Conservation (phyloP, 2,888 invertebrate genomes). For the Meliscaeva auricollis region DNA sequence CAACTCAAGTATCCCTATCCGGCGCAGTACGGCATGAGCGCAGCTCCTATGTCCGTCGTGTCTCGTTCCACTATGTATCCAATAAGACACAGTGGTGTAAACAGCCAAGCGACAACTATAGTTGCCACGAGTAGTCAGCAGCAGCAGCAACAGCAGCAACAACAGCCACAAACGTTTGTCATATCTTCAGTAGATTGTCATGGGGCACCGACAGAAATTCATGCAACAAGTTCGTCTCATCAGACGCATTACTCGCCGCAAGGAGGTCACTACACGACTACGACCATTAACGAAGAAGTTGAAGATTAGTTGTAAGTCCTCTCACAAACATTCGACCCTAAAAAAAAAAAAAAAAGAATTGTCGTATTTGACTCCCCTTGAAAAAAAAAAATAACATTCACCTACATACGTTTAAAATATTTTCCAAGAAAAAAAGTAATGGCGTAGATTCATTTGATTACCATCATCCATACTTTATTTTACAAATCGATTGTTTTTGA, state of each 20-base stretch:
- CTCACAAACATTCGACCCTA: not conserved
- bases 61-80: constrained; percentile 61
- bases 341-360: not conserved
- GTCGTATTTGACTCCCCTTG: not conserved
- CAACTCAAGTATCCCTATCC: constrained; percentile 78
- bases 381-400: not conserved
- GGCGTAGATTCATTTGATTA: not conserved
- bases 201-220: constrained; percentile 69
- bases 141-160: constrained; percentile 38
- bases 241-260: constrained; percentile 66
- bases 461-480: constrained; percentile 24
- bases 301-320: constrained; percentile 62
- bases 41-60: constrained; percentile 54
- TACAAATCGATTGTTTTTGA: constrained; percentile 19
- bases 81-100: constrained; percentile 32
- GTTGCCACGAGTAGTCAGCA: constrained; percentile 58
- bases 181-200: constrained; percentile 69
- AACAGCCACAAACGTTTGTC: constrained; percentile 68
- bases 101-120: constrained; percentile 38
- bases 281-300: constrained; percentile 55
- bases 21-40: constrained; percentile 55
- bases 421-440: constrained; percentile 9
- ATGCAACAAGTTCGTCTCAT: constrained; percentile 69
- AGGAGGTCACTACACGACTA: constrained; percentile 58
- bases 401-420: not conserved